A percentile compares a stretch with the other conserved stretches of the same genome.
phyloP scores from a whole-genome alignment of 2,113 vertebrate species.

The Clinocottus analis region DNA sequence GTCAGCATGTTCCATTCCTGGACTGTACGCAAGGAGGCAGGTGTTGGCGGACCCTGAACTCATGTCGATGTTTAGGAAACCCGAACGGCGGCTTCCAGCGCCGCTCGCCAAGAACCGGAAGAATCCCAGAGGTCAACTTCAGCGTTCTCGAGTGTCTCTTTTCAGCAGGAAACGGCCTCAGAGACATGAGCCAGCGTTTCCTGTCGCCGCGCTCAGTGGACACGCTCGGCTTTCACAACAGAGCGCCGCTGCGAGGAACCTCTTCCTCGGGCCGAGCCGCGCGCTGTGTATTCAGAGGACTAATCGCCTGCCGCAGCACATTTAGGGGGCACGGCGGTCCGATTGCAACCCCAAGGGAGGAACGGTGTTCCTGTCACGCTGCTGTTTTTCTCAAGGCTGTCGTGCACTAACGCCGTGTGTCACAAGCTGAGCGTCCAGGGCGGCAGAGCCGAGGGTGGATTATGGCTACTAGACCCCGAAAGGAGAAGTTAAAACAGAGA shows the following conservation, averaged over 20 bases:
- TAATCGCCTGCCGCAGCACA: conserved; percentile 59
- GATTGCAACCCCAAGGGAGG: conserved; percentile 51
- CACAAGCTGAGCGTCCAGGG: conserved; percentile 38
- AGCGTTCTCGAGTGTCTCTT: conserved; percentile 71
- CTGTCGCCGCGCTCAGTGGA: conserved; percentile 57
- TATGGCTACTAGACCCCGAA: not conserved
- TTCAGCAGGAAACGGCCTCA: conserved; percentile 66
- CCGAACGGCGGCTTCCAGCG: not conserved
- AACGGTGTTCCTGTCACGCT: conserved; percentile 26
- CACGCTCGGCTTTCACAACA: conserved; percentile 71
- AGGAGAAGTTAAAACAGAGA: no score
- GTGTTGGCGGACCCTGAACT: not conserved
- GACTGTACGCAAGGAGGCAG: not conserved
- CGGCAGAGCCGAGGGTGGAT: conserved; percentile 36
- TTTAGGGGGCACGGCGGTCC: conserved; percentile 63
- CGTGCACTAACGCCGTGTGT: conserved; percentile 25
- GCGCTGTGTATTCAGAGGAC: not conserved
- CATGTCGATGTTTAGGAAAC: conserved; percentile 14
- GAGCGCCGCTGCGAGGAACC: conserved; percentile 24
- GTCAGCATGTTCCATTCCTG: conserved; percentile 36
- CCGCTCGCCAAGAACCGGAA: conserved; percentile 46
- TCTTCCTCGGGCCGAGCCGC: not conserved
- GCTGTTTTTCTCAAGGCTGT: conserved; percentile 26
- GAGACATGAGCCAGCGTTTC: conserved; percentile 77
- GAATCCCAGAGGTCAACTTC: conserved; percentile 51